Conservation (phyloP, 2,113 vertebrate species). For the Eonycteris spelaea region DNA sequence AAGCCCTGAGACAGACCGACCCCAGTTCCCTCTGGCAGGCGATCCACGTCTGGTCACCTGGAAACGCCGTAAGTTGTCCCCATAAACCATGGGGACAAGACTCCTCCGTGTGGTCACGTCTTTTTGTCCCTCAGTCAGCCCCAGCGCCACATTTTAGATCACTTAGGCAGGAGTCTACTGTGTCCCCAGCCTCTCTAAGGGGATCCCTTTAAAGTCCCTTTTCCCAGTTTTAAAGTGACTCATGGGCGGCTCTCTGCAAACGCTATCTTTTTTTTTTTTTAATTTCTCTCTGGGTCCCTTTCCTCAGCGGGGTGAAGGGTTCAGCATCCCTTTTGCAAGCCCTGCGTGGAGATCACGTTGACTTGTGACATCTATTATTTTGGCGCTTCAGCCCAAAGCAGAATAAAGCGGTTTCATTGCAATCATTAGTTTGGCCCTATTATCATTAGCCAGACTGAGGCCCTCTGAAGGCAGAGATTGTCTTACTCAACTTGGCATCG, state of each 20-base stretch:
- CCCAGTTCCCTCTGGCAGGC: neutral
- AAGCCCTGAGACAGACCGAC: neutral
- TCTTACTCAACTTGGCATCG: neutral
- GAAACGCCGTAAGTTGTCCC: neutral
- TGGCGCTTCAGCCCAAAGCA: neutral
- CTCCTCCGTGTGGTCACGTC: neutral
- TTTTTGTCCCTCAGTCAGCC: neutral
- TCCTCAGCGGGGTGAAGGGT: neutral
- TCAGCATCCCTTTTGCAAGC: neutral
- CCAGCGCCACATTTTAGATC: neutral
- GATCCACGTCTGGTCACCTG: no score
- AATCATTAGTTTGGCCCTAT: fast-evolving
- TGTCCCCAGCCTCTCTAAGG: neutral
- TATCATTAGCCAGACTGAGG: neutral
- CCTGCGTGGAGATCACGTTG: fast-evolving
- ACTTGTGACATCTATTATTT: neutral
- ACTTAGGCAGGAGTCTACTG: neutral
- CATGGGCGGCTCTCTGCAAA: neutral
- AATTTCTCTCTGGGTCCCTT: neutral
- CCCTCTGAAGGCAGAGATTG: neutral
- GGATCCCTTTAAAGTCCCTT: neutral
- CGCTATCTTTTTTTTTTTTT: neutral
- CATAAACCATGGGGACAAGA: neutral
- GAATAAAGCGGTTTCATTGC: neutral
- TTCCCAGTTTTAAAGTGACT: neutral